Evolutionary conservation across 1,140 invertebrate genomes (phyloP).

Genomic region (Hermatobates lingyangjiaoensis): DNA sequence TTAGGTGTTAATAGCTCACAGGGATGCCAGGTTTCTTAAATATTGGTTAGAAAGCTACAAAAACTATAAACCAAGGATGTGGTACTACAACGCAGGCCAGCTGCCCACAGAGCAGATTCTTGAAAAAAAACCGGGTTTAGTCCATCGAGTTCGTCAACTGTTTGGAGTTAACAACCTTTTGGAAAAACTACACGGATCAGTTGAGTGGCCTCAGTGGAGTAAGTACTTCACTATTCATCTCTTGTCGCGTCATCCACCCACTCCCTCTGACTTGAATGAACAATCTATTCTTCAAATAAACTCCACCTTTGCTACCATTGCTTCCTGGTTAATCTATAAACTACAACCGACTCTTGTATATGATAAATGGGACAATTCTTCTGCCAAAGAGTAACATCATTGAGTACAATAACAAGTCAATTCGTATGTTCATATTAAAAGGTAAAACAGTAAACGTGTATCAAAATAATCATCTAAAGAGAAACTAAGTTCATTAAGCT

Average conservation of each 20-base stretch:
- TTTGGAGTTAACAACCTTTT: constrained; percentile 21
- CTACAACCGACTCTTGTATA: too few species aligned
- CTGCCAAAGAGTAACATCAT: too few species aligned
- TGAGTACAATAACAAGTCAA: too few species aligned
- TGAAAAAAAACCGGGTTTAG: constrained; percentile 14
- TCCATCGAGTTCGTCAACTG: constrained; percentile 17
- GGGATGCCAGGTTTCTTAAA: constrained; percentile 20
- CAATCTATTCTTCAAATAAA: constrained; percentile 13
- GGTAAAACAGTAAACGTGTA: too few species aligned
- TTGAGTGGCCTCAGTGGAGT: constrained; percentile 15
- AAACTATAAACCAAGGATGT: constrained; percentile 17
- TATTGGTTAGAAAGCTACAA: constrained; percentile 21
- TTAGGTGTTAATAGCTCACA: constrained; percentile 22
- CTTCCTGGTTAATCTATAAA: constrained; percentile 16
- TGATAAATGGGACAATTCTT: too few species aligned
- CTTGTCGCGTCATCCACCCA: constrained; percentile 16
- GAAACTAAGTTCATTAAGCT: too few species aligned
- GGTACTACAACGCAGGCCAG: constrained; percentile 24
- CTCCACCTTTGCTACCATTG: constrained; percentile 19
- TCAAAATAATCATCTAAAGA: too few species aligned
- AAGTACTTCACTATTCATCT: constrained; percentile 18
- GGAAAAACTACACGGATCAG: constrained; percentile 14
- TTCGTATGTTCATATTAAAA: too few species aligned
- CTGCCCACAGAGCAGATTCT: constrained; percentile 20
- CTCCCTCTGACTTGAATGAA: constrained; percentile 16